Evolutionary conservation across 2,113 vertebrate species (phyloP).

Genomic region (Osmerus eperlanus): DNA sequence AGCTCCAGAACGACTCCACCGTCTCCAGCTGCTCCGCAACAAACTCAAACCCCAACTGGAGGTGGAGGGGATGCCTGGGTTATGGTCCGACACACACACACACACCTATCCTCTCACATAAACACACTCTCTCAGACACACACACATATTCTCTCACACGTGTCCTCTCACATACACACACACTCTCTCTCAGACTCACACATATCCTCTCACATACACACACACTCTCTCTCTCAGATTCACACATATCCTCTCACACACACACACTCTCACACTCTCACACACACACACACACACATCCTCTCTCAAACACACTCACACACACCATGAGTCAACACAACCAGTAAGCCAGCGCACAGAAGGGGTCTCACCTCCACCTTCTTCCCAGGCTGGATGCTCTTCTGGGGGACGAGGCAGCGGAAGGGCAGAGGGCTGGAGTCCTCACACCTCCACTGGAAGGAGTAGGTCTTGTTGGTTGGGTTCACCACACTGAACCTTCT

Average conservation of each 20-base stretch:
- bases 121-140: not conserved
- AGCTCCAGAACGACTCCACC: slow-evolving; percentile 86
- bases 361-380: slow-evolving; percentile 73
- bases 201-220: not conserved
- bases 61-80: not conserved
- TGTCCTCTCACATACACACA: too few relatives aligned
- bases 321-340: not conserved
- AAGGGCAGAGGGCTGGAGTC: slow-evolving; percentile 70
- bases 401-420: slow-evolving; percentile 75
- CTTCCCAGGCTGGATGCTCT: slow-evolving; percentile 75
- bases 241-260: not conserved
- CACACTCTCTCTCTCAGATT: not conserved
- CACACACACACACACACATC: not conserved
- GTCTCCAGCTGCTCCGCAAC: slow-evolving; percentile 65
- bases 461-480: slow-evolving; percentile 76
- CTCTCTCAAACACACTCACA: not conserved
- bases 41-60: slow-evolving; percentile 83
- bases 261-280: not conserved
- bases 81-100: slow-evolving; percentile 18
- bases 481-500: slow-evolving; percentile 84
- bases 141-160: not conserved
- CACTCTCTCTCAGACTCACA: too few relatives aligned
- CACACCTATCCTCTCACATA: not conserved
- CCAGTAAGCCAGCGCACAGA: not conserved
- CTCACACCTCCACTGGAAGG: slow-evolving; percentile 81